Percentiles rank a stretch among this genome's conserved stretches.
These are phyloP conservation scores for Echiichthys vipera DNA, from an alignment of 2,797 vertebrate species.

Conservation along the genomic window DNA sequence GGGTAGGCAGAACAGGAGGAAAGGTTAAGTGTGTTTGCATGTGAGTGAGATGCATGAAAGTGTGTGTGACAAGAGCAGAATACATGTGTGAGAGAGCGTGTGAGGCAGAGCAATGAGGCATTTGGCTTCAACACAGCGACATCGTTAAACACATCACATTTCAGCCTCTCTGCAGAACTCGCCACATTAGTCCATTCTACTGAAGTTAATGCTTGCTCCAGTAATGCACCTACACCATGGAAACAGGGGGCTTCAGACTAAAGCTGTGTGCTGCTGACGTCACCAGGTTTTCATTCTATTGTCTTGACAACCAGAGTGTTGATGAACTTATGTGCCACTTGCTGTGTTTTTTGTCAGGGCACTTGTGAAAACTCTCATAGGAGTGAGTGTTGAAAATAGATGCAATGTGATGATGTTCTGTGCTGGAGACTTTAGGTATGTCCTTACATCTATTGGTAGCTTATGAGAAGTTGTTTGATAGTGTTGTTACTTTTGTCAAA, in stretches of 20 bases:
- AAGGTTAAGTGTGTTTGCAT: slow-evolving; percentile 39
- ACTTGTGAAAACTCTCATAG: slow-evolving; percentile 26
- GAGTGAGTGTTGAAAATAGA: slow-evolving; percentile 19
- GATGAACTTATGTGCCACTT: slow-evolving; percentile 68
- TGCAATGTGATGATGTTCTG: neutral
- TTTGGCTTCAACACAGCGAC: slow-evolving; percentile 18
- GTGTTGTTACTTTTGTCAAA: slow-evolving; percentile 21
- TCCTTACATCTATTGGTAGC: neutral
- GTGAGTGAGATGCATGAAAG: slow-evolving; percentile 25
- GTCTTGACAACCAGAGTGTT: slow-evolving; percentile 78
- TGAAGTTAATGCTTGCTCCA: slow-evolving; percentile 67
- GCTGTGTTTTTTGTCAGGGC: slow-evolving; percentile 8
- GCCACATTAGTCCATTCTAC: slow-evolving; percentile 53
- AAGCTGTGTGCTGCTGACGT: slow-evolving; percentile 68
- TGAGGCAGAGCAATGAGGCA: slow-evolving; percentile 35
- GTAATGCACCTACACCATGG: slow-evolving; percentile 74
- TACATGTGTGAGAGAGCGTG: slow-evolving; percentile 25
- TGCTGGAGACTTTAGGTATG: neutral
- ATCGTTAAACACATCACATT: slow-evolving; percentile 56
- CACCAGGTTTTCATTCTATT: slow-evolving; percentile 68
- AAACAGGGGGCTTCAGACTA: slow-evolving; percentile 68
- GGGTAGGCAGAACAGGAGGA: slow-evolving; percentile 28
- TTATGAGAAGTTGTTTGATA: slow-evolving; percentile 11
- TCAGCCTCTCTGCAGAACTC: slow-evolving; percentile 57
- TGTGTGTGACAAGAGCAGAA: slow-evolving; percentile 35